phyloP scores from a whole-genome alignment of 2,797 vertebrate genomes.

The Sebastes alutus region DNA sequence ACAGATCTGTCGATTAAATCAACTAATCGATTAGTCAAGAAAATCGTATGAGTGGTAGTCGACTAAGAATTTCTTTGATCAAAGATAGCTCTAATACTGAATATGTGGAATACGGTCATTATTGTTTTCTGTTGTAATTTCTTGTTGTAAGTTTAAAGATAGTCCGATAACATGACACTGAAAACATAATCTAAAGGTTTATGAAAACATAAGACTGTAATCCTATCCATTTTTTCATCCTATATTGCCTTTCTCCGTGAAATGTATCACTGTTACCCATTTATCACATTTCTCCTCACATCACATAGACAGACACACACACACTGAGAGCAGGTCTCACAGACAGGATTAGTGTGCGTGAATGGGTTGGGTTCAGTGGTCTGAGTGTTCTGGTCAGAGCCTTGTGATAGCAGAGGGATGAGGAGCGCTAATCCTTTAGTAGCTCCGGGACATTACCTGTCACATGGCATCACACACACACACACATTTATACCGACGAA shows the following conservation, averaged over 20 bases:
- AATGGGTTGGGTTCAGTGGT: conserved; percentile 16
- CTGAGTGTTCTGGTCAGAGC: not conserved
- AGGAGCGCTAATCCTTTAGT: conserved; percentile 29
- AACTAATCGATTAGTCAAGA: too few relatives aligned
- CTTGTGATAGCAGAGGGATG: conserved; percentile 27
- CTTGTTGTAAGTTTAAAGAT: not conserved
- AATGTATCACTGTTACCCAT: not conserved
- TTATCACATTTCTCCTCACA: not conserved
- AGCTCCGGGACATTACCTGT: conserved; percentile 37
- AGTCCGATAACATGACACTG: not conserved
- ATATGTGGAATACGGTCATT: not conserved
- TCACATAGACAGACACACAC: not conserved
- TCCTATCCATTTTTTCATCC: not conserved
- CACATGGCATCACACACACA: conserved; percentile 44
- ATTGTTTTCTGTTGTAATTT: not conserved
- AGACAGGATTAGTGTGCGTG: conserved; percentile 33
- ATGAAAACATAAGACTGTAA: not conserved
- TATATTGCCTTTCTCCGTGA: not conserved
- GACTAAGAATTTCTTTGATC: too few relatives aligned
- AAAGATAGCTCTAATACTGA: not conserved
- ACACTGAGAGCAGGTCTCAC: conserved; percentile 8
- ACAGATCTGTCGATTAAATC: too few relatives aligned
- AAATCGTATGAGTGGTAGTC: too few relatives aligned
- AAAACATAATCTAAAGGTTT: not conserved
- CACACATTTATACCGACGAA: not conserved